Evolutionary conservation across 1,140 invertebrate species (phyloP), one percentile per base, ranked within the genome.

Genomic region (Apis florea): DNA sequence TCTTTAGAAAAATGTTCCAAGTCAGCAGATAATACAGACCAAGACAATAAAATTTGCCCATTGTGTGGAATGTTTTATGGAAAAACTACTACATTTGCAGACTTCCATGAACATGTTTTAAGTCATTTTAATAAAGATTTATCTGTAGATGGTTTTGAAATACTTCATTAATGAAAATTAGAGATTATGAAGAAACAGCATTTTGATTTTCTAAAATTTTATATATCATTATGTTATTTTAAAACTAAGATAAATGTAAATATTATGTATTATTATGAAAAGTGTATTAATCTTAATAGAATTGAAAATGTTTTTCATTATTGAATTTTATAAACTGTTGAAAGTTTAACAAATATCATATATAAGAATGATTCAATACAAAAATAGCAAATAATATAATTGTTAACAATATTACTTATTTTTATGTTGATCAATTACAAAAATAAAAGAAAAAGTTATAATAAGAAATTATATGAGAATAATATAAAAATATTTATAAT

Each of bases 31-130:
- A 83, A 78, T 69, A 31, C 73, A 31, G 83, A 85, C 11, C 73
- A 67, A n/a, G 83, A 89, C 70, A 81, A 88, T 51, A 89, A 90
- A 63, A 92, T 92, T 63, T 95, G 94, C 78, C 94, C 94, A 0
- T 80, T 95, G 24, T 95, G 94, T 84, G 92, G 91, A 12, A 79
- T 70, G 58, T 84, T 89, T 73, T 94, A 92, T 79, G 89, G 75
- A 51, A 90, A 89, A 66, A 83, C 90, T 13, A 85, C 84, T 31
- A 73, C 91, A 24, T 94, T 94, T 87, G 79, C 88, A 53, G 89
- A 89, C 54, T 94, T 94, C 78, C 93, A 94, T 76, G 91, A 94
- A 83, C 94, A 94, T 81, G 94, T 94, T 61, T 84, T 94, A 26
- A 92, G 83, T 82, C 94, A 94, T 88, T 94, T 95, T 90, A 82